phyloP scores from a whole-genome alignment of 2,113 vertebrate species.

The Mus spicilegus region DNA sequence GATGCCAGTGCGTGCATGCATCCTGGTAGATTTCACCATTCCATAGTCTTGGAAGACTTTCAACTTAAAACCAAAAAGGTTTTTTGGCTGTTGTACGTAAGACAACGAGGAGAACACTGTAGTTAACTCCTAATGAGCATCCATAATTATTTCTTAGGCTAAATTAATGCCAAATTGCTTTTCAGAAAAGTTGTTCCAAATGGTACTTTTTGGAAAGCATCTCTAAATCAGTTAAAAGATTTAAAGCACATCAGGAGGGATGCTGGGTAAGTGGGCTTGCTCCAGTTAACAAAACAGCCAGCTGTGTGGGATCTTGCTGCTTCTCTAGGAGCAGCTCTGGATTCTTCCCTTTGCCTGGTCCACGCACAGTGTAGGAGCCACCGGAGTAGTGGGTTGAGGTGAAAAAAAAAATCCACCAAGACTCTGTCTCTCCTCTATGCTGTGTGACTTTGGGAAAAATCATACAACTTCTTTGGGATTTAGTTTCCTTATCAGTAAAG shows the following conservation, averaged over 20 bases:
- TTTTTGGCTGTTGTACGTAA: slow-evolving; percentile 16
- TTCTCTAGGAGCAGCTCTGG: not conserved
- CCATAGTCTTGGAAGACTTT: slow-evolving; percentile 42
- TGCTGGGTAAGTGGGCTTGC: not conserved
- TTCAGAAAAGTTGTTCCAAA: slow-evolving; percentile 54
- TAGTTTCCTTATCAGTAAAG: slow-evolving; percentile 13
- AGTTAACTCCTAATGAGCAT: slow-evolving; percentile 26
- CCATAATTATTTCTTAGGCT: slow-evolving; percentile 54
- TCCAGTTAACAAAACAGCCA: not conserved
- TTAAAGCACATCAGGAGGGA: not conserved
- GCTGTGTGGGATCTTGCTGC: not conserved
- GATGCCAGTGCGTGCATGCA: not conserved
- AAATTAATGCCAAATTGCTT: slow-evolving; percentile 53
- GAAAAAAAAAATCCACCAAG: not conserved
- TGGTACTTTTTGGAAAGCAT: slow-evolving; percentile 11
- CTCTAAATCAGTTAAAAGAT: not conserved
- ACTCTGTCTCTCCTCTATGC: not conserved
- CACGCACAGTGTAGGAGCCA: not conserved
- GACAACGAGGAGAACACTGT: slow-evolving; percentile 46
- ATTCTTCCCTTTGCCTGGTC: not conserved
- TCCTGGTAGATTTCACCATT: not conserved
- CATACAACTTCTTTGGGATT: not conserved
- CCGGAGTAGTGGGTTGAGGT: not conserved
- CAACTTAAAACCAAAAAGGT: no score
- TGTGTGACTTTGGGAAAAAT: slow-evolving; percentile 25